Conservation (phyloP, 2,888 invertebrate genomes). For the Cerceris rybyensis region DNA sequence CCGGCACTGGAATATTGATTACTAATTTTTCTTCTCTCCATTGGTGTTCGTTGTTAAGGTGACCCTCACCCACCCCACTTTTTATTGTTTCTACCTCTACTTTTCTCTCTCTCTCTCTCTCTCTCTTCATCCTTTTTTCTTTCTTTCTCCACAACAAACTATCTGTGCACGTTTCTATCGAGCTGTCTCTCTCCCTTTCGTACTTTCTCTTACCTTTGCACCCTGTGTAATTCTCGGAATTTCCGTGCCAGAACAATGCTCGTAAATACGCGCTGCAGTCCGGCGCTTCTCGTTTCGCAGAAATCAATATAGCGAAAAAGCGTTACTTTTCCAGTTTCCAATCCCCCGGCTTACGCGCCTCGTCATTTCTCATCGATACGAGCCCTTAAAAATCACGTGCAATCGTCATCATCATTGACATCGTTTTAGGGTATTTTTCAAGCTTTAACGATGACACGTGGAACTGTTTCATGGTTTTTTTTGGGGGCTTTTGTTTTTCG, state of each 20-base stretch:
- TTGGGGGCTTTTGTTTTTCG: too few species aligned
- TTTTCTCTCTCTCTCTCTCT: too few species aligned
- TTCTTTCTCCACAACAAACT: too few species aligned
- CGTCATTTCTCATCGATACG: background rate
- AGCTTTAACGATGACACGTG: too few species aligned
- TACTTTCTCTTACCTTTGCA: background rate
- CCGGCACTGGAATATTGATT: slow-evolving; percentile 35
- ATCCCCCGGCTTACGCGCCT: background rate
- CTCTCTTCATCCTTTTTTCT: too few species aligned
- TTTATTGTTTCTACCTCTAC: too few species aligned
- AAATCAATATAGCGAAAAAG: background rate
- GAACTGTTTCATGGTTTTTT: too few species aligned
- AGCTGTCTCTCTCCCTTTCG: too few species aligned
- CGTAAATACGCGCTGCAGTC: background rate
- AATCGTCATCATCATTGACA: background rate
- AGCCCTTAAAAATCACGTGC: background rate
- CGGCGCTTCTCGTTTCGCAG: slow-evolving; percentile 1
- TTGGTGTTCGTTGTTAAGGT: slow-evolving; percentile 3
- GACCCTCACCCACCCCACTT: background rate
- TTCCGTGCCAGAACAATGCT: slow-evolving; percentile 3
- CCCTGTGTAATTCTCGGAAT: slow-evolving; percentile 8
- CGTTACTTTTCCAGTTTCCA: background rate
- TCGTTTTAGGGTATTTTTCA: background rate
- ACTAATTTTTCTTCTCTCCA: slow-evolving; percentile 13
- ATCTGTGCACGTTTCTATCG: too few species aligned